Evolutionary conservation across 2,113 vertebrate species (phyloP).

Genomic region (Martes martes): DNA sequence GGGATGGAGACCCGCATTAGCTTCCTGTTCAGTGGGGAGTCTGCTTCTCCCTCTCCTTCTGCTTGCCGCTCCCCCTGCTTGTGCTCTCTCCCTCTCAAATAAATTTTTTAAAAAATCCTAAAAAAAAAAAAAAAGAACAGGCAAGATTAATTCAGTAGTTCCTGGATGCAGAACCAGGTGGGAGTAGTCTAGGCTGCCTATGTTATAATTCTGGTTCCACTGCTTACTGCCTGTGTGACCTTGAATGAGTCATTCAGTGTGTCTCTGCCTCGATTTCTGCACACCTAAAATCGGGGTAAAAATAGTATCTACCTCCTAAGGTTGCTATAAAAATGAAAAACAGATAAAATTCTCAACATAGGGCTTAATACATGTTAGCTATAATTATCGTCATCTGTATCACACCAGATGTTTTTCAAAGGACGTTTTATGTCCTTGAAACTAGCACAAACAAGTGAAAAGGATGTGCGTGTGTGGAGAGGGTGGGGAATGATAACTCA

Average conservation of each 20-base stretch:
- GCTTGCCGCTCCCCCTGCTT: too few relatives aligned
- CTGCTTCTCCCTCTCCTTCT: too few relatives aligned
- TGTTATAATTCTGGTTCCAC: neutral
- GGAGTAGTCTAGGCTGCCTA: neutral
- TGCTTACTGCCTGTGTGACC: neutral
- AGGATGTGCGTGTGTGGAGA: neutral
- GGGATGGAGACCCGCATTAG: too few relatives aligned
- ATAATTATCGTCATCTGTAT: neutral
- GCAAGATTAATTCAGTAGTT: too few relatives aligned
- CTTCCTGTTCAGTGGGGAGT: too few relatives aligned
- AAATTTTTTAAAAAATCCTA: too few relatives aligned
- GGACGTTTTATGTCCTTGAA: neutral
- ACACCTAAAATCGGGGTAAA: neutral
- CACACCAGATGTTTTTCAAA: neutral
- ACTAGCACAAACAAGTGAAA: neutral
- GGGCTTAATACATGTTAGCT: neutral
- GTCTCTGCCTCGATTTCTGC: neutral
- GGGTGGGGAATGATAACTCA: neutral
- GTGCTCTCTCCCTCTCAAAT: too few relatives aligned
- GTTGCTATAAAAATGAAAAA: neutral
- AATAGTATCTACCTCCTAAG: neutral
- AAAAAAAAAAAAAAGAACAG: too few relatives aligned
- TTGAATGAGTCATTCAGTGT: neutral
- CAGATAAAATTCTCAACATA: neutral
- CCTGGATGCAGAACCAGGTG: too few relatives aligned